Evolutionary conservation across 2,113 vertebrate species (phyloP), one percentile per base, ranked within the genome.

Genomic region (Aegotheles bennettii): DNA sequence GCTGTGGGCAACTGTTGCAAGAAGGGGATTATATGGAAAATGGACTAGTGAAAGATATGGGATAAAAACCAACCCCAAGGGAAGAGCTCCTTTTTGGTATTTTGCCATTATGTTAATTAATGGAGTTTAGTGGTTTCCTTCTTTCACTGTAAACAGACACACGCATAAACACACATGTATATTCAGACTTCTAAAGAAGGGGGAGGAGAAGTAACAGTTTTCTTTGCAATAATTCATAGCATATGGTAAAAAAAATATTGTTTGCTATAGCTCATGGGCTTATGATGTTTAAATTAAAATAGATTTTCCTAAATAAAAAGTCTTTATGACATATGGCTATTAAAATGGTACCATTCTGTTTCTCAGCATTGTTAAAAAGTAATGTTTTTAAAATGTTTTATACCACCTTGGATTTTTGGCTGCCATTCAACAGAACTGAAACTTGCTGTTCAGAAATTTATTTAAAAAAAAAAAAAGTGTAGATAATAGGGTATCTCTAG

Each of bases 241-340:
- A 98, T 96, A 97, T 98, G 97, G 96, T 78, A 74, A 93, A 86
- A 63, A 87, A 97, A 97, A 95, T 92, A 97, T 97, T 95, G 95
- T 98, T 98, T 97, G 96, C 93, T 97, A 98, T 98, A 96, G 97
- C 97, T 98, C 71, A 78, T 97, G 97, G 97, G 97, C 96, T 97
- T 98, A 98, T 97, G 97, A 98, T 97, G 96, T 97, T 98, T 98
- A 97, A 98, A 97, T 98, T 97, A 98, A 98, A 98, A 97, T 98
- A 97, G 97, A 97, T 98, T 98, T 98, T 98, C 98, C 98, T 98
- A 98, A 98, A 98, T 98, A 98, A 98, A 98, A 98, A 96, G 97
- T 95, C 94, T 97, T 98, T 97, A 94, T 95, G 96, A 79, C 96
- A 97, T 81, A 95, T 84, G 95, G 95, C 74, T 87, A 94, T 97